Conservation (phyloP, 2,113 vertebrate genomes). For the Tor tambroides region DNA sequence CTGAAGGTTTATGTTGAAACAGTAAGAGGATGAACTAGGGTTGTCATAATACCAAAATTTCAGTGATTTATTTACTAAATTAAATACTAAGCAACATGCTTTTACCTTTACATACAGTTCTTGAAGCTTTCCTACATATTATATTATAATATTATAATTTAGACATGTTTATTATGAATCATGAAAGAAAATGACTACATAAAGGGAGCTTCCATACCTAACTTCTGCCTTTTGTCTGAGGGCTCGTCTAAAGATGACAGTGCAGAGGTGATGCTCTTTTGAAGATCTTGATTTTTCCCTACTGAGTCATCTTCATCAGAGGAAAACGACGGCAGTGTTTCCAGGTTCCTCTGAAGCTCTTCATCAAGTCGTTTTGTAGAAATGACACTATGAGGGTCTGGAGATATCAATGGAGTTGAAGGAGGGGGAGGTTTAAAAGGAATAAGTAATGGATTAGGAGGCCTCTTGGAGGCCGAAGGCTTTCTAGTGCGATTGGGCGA, state of each 20-base stretch:
- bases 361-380: conserved; percentile 84
- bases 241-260: conserved; percentile 86
- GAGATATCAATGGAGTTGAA: conserved; percentile 65
- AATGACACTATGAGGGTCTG: conserved; percentile 73
- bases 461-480: conserved; percentile 78
- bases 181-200: background rate
- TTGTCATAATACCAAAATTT: background rate
- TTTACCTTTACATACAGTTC: background rate
- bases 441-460: conserved; percentile 73
- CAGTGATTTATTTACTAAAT: background rate
- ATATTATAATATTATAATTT: background rate
- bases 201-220: conserved; percentile 75
- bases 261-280: conserved; percentile 88
- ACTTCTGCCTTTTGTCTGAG: conserved; percentile 83
- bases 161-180: background rate
- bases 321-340: conserved; percentile 90
- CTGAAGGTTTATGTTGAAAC: conserved; percentile 62
- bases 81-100: background rate
- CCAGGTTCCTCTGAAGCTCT: conserved; percentile 89
- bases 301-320: conserved; percentile 95
- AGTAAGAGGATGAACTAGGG: background rate
- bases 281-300: conserved; percentile 87
- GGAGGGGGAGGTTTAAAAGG: conserved; percentile 74
- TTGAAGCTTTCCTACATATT: background rate
- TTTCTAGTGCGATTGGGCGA: conserved; percentile 86